Base-by-base conservation (phyloP, 2,888 invertebrate species). In the Rhogogaster chlorosoma region DNA sequence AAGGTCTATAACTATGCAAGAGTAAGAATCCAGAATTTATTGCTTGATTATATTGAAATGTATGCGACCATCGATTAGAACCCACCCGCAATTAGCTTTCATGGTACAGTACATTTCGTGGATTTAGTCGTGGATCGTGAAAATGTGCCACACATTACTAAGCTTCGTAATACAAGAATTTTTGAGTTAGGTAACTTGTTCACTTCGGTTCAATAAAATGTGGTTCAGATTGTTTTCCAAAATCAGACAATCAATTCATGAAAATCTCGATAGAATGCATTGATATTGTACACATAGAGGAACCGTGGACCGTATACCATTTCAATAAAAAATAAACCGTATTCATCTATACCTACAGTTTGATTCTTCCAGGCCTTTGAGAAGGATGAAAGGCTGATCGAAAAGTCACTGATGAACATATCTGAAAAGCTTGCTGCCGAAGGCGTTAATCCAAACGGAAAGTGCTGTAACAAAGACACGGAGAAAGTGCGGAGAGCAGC, bases 401-500 rank as follows among this genome's bases (percentile, higher is more conserved):
- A 73, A 26, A 83, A 87, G 42, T 83, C 83, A n/a, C 12, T 38
- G 70, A 84, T 36, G 80, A 85, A 84, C 22, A 84, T 87, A 2
- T 83, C 26, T 85, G 71, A 88, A 89, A n/a, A 87, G 83, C 75
- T 85, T 86, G 0, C 26, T 85, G 36, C 86, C 87, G 22, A 89
- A 87, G 36, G 15, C 22, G 26, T 38, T 86, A 85, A 77, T 32
- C 49, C 53, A 61, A 83, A 84, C 22, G 78, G 32, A 22, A 78
- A 73, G 15, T 78, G 29, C 15, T 85, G 87, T 57, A 86, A 86
- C 57, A 90, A 90, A 29, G 88, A 89, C 22, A 89, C 88, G 64
- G 88, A 90, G 10, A 91, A 90, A 84, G 90, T 91, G 10, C 91
- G 91, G 93, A 94, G 93, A 93, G 95, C 94, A 89, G 95, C 93